These are phyloP conservation scores for Takifugu ocellatus DNA, from an alignment of 2,797 vertebrate genomes.

Conservation along the genomic window DNA sequence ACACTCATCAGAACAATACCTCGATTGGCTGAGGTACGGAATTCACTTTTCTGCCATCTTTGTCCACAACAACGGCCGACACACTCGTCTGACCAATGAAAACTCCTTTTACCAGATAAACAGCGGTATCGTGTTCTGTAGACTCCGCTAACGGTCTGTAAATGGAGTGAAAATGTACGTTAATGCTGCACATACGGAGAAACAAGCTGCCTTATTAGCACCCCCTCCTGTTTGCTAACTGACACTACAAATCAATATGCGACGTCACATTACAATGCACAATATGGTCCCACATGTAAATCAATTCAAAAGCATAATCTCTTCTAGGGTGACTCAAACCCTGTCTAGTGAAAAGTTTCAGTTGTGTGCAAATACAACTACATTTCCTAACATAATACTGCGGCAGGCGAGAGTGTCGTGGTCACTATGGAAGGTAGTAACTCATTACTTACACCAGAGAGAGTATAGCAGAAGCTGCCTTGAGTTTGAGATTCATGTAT, in stretches of 20 bases:
- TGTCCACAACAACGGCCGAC: constrained; percentile 81
- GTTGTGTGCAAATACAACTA: no score
- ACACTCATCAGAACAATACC: constrained; percentile 64
- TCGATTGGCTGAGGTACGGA: constrained; percentile 89
- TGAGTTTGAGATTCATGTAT: constrained; percentile 89
- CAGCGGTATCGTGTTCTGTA: constrained; percentile 81
- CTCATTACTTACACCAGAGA: constrained; percentile 84
- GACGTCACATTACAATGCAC: no score
- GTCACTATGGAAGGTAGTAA: neutral
- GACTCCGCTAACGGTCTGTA: constrained; percentile 79
- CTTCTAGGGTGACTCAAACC: neutral
- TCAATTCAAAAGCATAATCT: no score
- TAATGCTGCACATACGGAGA: neutral
- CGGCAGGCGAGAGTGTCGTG: neutral
- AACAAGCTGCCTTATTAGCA: no score
- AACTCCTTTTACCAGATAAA: constrained; percentile 83
- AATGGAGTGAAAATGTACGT: neutral
- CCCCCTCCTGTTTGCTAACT: no score
- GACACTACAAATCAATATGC: no score
- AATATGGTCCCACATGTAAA: no score
- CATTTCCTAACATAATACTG: neutral
- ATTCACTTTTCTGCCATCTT: constrained; percentile 76
- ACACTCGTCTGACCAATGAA: constrained; percentile 89
- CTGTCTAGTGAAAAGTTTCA: no score
- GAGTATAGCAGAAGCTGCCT: constrained; percentile 83